Evolutionary conservation across 2,113 vertebrate genomes (phyloP), one percentile per base, ranked within the genome.

Genomic region (Seriola aureovittata): DNA sequence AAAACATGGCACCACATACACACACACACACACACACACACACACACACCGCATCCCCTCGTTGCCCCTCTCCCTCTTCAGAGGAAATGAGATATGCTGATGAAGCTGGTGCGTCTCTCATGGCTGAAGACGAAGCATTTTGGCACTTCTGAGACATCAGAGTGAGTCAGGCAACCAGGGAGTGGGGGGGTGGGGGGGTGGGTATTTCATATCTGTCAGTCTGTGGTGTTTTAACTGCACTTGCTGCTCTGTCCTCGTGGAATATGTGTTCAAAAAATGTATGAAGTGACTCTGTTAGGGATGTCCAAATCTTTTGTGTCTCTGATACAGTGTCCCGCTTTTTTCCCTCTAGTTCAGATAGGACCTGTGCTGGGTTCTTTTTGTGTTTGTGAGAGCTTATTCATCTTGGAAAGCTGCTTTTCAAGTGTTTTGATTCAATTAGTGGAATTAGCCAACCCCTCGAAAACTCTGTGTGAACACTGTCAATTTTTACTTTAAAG

Each of bases 61-160:
- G 2, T 40, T 34, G 36, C 17, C 23, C 29, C 13, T 42, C 64
- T 62, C 32, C 44, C n/a, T 64, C 59, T 68, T 71, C 55, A 75
- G 78, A 75, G 58, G 67, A 65, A 72, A 83, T 21, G 19, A 63
- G 69, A 86, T 80, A 84, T 86, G 88, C 80, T 90, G 82, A 90
- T 86, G 71, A 85, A 81, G 79, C 75, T 65, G 38, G 34, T 48
- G 68, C 64, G 9, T 71, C 79, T 81, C 83, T 75, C 25, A 16
- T 80, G 73, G 65, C 57, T 83, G 19, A 66, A 72, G 64, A 89
- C 46, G 55, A 79, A 82, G 50, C 80, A 75, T 76, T 78, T 57
- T 84, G 63, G 69, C 46, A 55, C 66, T 74, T 82, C 57, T 42
- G 75, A 80, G 77, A 44, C 72, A 71, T 87, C 70, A 76, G 73